Evolutionary conservation across 2,113 vertebrate genomes (phyloP), one percentile per base, ranked within the genome.

Genomic region (Cyphotilapia sp.): DNA sequence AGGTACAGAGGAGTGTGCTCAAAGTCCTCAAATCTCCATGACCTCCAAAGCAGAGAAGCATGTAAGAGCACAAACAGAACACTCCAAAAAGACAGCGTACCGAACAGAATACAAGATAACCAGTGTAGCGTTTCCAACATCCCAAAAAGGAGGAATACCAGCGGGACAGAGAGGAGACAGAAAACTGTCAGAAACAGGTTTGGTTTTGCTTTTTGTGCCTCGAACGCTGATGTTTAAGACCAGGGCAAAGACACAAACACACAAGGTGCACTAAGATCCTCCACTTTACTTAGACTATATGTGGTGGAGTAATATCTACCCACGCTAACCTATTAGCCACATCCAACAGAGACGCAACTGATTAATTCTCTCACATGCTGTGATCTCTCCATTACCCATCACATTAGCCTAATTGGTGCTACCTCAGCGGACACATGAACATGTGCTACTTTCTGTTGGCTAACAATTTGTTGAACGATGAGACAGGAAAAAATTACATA

Each of bases 371-470:
- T 87, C 56, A 86, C 85, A 27, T 22, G 69, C 87, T 61, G 78
- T 53, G 91, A 94, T 84, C 78, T 90, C 89, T 91, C 81, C 89
- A 94, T 96, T 94, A 89, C 47, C 87, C 88, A 90, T 85, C 91
- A 88, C 85, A 83, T 93, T 92, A 85, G 84, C 87, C 61, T 94
- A 95, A 94, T 92, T 94, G 88, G 88, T 74, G 80, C 85, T 59
- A 84, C 90, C 85, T 84, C 88, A 35, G 27, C 27, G 9, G 89
- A 61, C 81, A 38, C 49, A 82, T 85, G 61, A 93, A 87, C 80
- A 92, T 93, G 89, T 93, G 94, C 42, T 87, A 69, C 59, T 76
- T 31, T 83, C 71, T 66, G 85, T 88, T 82, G 56, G 8, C 24
- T 14, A 40, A 63, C 69, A 83, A 53, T 59, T 9, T 45, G 9